phyloP scores from a whole-genome alignment of 2,113 vertebrate genomes.

The Cyprinodon tularosa region DNA sequence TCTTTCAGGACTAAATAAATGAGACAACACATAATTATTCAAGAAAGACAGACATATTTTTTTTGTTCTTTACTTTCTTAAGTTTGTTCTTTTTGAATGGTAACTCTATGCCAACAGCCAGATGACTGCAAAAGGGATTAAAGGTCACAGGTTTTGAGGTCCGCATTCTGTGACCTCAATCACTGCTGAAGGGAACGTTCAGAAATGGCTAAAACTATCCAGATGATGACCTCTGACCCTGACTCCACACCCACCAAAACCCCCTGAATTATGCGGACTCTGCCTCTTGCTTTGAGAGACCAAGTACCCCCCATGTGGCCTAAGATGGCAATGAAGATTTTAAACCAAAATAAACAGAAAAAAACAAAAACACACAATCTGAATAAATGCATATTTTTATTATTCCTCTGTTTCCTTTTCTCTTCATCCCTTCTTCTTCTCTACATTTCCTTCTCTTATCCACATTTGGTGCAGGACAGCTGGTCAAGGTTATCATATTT shows the following conservation, averaged over 20 bases:
- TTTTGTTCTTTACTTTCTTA: constrained; percentile 15
- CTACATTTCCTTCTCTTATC: constrained; percentile 18
- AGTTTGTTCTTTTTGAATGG: constrained; percentile 11
- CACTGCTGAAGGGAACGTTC: constrained; percentile 61
- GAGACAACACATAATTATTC: constrained; percentile 14
- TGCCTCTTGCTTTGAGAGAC: constrained; percentile 52
- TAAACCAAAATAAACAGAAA: constrained; percentile 12
- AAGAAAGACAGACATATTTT: constrained; percentile 2
- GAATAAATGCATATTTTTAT: constrained; percentile 13
- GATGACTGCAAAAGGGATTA: constrained; percentile 60
- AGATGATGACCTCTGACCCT: constrained; percentile 78
- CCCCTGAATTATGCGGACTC: constrained; percentile 51
- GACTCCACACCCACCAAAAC: constrained; percentile 48
- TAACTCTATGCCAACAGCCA: constrained; percentile 57
- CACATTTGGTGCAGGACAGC: not conserved
- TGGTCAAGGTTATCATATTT: too few species aligned
- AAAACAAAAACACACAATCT: constrained; percentile 18
- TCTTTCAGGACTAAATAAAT: constrained; percentile 9
- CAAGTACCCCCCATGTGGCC: constrained; percentile 40
- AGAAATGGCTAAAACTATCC: constrained; percentile 79
- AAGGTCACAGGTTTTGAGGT: constrained; percentile 69
- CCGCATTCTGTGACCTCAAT: constrained; percentile 66
- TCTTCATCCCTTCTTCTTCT: constrained; percentile 7
- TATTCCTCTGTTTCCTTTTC: constrained; percentile 17
- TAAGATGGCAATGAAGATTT: constrained; percentile 37